Evolutionary conservation across 1,140 invertebrate species (phyloP), one percentile per base, ranked within the genome.

Genomic region (Eumeta japonica): DNA sequence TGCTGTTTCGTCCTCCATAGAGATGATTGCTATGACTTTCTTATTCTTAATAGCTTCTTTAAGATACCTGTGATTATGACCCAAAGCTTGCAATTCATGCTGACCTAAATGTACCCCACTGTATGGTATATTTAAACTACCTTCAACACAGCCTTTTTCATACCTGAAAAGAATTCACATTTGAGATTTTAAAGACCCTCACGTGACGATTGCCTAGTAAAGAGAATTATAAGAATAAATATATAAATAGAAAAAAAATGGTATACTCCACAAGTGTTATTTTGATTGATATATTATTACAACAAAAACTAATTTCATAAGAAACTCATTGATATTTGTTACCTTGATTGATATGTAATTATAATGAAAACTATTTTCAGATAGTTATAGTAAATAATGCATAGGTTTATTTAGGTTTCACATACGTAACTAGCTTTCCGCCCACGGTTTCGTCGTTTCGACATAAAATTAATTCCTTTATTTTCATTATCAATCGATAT

Each of bases 41-140:
- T 82, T 65, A 1, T 43, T 37, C 15, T 56, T 50, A 1, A 59
- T 48, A 3, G 67, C 62, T 74, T 58, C 86, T n/a, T n/a, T n/a
- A n/a, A n/a, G n/a, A n/a, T n/a, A n/a, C n/a, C n/a, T n/a, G 50
- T 45, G 77, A 44, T 88, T 82, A 2, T 81, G 72, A 11, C 83
- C 82, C 0, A 88, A 61, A 9, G 77, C 75, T 52, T 85, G 75
- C 24, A 85, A 52, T 48, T 81, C 67, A 64, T 76, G 71, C 45
- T 86, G 80, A 14, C 79, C 84, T 54, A 83, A 82, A 62, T 77
- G 85, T 3, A 91, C 85, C 27, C 83, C 86, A 27, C 82, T 83
- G 62, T 89, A 89, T 10, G 90, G 90, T 60, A 94, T 86, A 62
- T 94, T 95, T 18, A 94, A 83, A 66, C 91, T 94, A 7, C 82